Evolutionary conservation across 1,140 invertebrate genomes (phyloP).

Genomic region (fruit fly (Drosophila melanogaster)): DNA sequence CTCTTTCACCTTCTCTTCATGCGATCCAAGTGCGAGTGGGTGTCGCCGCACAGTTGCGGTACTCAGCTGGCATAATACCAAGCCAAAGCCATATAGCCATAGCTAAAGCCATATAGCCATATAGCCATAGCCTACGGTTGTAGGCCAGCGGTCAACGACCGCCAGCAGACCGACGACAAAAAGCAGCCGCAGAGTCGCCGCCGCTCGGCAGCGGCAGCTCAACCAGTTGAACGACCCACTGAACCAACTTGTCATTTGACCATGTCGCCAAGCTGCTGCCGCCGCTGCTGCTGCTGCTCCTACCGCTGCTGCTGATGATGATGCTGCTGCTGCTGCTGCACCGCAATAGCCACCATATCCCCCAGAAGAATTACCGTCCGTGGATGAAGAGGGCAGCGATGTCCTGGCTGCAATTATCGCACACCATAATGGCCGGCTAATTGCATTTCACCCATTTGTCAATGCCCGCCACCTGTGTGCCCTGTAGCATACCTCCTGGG

Average conservation of each 20-base stretch:
- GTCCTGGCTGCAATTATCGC: constrained; percentile 15
- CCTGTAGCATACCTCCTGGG: constrained; percentile 24
- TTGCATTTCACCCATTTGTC: constrained; percentile 63
- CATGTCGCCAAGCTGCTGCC: constrained; percentile 56
- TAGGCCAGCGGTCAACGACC: constrained; percentile 74
- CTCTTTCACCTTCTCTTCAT: constrained; percentile 8
- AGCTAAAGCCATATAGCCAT: constrained; percentile 26
- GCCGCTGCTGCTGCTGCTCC: background rate
- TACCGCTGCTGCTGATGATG: too few relatives aligned
- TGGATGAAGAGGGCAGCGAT: background rate
- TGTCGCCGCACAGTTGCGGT: constrained; percentile 1
- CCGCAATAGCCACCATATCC: background rate
- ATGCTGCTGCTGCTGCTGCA: background rate
- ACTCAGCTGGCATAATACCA: constrained; percentile 1
- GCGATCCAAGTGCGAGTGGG: background rate
- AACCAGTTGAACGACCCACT: constrained; percentile 76
- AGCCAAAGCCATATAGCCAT: constrained; percentile 21
- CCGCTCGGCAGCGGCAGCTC: constrained; percentile 31
- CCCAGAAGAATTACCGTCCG: background rate
- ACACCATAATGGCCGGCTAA: constrained; percentile 23
- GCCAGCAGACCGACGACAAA: constrained; percentile 34
- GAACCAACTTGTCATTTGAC: constrained; percentile 76
- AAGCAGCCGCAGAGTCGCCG: constrained; percentile 23
- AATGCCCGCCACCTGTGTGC: constrained; percentile 11
- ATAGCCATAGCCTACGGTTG: constrained; percentile 61